phyloP scores from a whole-genome alignment of 2,113 vertebrate species.

The Ptilonorhynchus violaceus region DNA sequence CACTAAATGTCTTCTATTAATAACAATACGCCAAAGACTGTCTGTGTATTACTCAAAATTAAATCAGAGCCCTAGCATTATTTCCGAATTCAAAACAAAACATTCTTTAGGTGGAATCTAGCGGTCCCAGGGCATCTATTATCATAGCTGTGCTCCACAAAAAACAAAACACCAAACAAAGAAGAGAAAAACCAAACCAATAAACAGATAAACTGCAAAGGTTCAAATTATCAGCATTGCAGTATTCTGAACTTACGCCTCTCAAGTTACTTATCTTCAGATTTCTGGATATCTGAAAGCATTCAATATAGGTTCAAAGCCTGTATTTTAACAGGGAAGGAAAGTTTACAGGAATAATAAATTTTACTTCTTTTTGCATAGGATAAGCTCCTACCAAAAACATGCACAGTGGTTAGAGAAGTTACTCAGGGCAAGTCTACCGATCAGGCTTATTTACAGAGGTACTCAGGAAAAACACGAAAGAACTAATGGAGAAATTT shows the following conservation, averaged over 20 bases:
- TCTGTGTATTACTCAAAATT: neutral
- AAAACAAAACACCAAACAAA: neutral
- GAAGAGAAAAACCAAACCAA: neutral
- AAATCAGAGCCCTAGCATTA: neutral
- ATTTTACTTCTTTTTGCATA: neutral
- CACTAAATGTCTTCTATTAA: neutral
- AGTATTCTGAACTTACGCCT: neutral
- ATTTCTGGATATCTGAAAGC: neutral
- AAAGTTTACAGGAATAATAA: neutral
- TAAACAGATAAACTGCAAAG: neutral
- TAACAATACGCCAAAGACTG: neutral
- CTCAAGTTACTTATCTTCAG: neutral
- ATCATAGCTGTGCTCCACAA: neutral
- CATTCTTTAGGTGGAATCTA: neutral
- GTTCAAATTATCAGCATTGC: neutral
- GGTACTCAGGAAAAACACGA: neutral
- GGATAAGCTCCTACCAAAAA: neutral
- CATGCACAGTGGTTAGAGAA: neutral
- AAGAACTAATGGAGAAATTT: neutral
- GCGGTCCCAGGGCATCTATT: neutral
- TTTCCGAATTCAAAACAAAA: neutral
- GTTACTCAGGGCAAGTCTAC: neutral
- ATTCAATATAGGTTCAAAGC: neutral
- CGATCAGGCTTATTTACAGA: neutral
- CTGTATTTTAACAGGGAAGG: neutral